Evolutionary conservation across 2,888 invertebrate genomes (phyloP), one percentile per base, ranked within the genome.

Genomic region (Meloe dianella): DNA sequence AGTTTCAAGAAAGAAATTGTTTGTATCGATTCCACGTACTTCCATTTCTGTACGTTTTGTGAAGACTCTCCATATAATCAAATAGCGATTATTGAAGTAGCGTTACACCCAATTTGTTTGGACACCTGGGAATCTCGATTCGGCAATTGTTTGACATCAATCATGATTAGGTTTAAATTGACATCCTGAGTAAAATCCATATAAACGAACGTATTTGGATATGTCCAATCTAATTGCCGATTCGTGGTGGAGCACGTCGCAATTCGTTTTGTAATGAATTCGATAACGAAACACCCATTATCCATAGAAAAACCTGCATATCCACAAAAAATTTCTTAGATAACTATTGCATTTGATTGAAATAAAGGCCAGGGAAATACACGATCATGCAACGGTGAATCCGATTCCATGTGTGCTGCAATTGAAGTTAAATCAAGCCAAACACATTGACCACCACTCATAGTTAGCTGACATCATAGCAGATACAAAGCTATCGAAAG

Each of bases 391-490:
- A 20, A 95, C 84, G 0, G 93, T 93, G 1, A 95, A 80, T 0
- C 95, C 95, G n/a, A 83, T 94, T 92, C 95, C 95, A 96, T 0
- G 88, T n/a, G n/a, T n/a, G n/a, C n/a, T n/a, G n/a, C n/a, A n/a
- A n/a, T 85, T 4, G 92, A 89, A 81, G 14, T 89, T 85, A 81
- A 95, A 93, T n/a, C n/a, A 71, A 93, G 87, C 77, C 88, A 89
- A n/a, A n/a, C n/a, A 81, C 94, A 95, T 7, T 90, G 86, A 1
- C 95, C 95, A 64, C 95, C 95, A 14, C 94, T n/a, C 93, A 69
- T 92, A 92, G 83, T 95, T 95, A 29, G 94, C 92, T 85, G 95
- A 95, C 72, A 95, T 91, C 95, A 96, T 96, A 22, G 94, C 81
- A 27, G 91, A 93, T 89, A 63, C 89, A 84, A 68, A 91, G 80